A percentile compares a stretch with the other conserved stretches of the same genome.
phyloP scores from a whole-genome alignment of 2,888 invertebrate genomes.

The Timema cristinae region DNA sequence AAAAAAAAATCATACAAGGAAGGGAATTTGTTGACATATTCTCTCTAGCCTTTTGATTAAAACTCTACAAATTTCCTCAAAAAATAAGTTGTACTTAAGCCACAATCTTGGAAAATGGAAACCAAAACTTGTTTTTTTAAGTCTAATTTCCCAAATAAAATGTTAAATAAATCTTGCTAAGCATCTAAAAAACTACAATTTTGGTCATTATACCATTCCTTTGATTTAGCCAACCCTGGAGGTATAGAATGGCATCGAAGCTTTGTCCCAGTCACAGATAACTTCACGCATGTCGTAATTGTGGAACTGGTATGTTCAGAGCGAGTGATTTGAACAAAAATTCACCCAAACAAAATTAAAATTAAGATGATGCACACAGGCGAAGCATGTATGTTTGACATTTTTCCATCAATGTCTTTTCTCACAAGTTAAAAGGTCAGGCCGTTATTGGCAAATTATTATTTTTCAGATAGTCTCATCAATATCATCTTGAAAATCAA shows the following conservation, averaged over 20 bases:
- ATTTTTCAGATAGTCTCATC: neutral
- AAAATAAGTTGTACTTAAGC: slow-evolving; percentile 6
- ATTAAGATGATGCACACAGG: too few species aligned
- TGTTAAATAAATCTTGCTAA: neutral
- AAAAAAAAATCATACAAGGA: neutral
- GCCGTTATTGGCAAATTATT: too few species aligned
- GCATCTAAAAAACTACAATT: neutral
- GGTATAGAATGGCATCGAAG: neutral
- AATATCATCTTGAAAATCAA: neutral
- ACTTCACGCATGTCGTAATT: neutral
- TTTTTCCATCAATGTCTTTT: too few species aligned
- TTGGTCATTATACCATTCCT: neutral
- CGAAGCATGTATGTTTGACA: too few species aligned
- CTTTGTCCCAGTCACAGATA: neutral
- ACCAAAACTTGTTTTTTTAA: neutral
- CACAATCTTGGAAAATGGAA: neutral
- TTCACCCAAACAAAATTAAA: neutral
- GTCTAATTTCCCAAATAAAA: neutral
- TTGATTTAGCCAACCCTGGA: neutral
- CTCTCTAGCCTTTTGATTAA: neutral
- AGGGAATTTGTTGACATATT: neutral
- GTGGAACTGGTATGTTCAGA: neutral
- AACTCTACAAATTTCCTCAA: neutral
- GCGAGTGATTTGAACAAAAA: neutral
- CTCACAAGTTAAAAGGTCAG: too few species aligned